Conservation (phyloP, 2,113 vertebrate genomes). For the Phyllopteryx taeniolatus region DNA sequence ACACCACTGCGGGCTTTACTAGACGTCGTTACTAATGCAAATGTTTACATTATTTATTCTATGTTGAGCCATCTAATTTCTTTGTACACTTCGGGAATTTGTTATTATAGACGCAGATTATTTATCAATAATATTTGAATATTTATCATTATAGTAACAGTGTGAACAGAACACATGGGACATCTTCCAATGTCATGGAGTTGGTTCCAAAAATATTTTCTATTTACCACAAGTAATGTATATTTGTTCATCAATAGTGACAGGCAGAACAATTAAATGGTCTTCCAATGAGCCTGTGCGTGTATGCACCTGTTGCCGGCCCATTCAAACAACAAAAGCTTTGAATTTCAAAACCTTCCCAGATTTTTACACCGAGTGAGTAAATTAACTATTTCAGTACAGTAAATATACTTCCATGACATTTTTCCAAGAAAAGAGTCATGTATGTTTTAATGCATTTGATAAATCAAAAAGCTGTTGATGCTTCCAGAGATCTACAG, state of each 20-base stretch:
- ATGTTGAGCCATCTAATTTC: neutral
- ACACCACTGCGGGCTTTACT: neutral
- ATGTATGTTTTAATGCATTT: neutral
- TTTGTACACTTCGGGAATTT: neutral
- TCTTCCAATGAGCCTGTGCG: no score
- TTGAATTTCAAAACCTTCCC: neutral
- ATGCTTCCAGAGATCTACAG: neutral
- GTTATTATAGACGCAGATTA: no score
- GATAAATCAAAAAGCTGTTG: neutral
- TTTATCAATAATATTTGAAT: no score
- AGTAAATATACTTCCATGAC: neutral
- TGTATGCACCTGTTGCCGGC: no score
- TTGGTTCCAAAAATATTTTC: no score
- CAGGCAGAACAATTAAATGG: no score
- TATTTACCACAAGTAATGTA: no score
- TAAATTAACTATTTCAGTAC: neutral
- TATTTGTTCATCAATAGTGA: no score
- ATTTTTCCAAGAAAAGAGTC: neutral
- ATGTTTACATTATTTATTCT: neutral
- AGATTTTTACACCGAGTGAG: neutral
- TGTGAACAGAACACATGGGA: no score
- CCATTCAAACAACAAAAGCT: no score
- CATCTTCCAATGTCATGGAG: no score
- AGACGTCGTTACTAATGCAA: neutral
- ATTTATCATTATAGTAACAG: no score